phyloP scores from a whole-genome alignment of 2,797 vertebrate genomes.

The Oophaga sylvatica region DNA sequence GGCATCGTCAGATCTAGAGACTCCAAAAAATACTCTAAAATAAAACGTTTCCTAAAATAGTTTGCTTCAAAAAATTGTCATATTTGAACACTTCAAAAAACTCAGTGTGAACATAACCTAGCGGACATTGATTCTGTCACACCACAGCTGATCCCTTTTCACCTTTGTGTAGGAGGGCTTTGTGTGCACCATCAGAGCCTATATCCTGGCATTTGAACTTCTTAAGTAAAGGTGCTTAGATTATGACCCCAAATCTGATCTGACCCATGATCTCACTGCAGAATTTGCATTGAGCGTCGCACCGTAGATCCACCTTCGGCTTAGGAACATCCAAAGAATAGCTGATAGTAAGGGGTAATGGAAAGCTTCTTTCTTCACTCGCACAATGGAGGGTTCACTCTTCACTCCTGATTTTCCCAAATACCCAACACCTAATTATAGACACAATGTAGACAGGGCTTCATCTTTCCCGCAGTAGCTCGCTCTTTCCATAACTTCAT shows the following conservation, averaged over 20 bases:
- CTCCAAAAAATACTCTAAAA: too few species aligned
- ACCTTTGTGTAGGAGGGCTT: too few species aligned
- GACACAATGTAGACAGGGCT: neutral
- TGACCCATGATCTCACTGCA: neutral
- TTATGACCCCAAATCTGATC: neutral
- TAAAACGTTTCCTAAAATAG: too few species aligned
- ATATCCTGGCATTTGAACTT: too few species aligned
- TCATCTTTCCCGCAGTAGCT: neutral
- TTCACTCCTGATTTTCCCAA: neutral
- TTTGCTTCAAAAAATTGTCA: too few species aligned
- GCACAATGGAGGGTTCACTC: constrained; percentile 6
- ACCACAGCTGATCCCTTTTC: too few species aligned
- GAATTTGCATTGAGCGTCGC: neutral
- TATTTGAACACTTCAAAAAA: too few species aligned
- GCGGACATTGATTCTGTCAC: too few species aligned
- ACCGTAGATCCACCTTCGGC: neutral
- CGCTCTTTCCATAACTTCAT: constrained; percentile 35
- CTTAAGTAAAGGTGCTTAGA: too few species aligned
- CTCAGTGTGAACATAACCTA: too few species aligned
- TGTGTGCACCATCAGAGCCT: too few species aligned
- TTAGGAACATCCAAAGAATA: neutral
- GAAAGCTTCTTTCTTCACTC: neutral
- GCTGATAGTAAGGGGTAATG: neutral
- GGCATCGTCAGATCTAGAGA: too few species aligned
- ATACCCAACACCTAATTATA: neutral